phyloP scores from a whole-genome alignment of 2,888 invertebrate genomes.

The Artemia sinica region DNA sequence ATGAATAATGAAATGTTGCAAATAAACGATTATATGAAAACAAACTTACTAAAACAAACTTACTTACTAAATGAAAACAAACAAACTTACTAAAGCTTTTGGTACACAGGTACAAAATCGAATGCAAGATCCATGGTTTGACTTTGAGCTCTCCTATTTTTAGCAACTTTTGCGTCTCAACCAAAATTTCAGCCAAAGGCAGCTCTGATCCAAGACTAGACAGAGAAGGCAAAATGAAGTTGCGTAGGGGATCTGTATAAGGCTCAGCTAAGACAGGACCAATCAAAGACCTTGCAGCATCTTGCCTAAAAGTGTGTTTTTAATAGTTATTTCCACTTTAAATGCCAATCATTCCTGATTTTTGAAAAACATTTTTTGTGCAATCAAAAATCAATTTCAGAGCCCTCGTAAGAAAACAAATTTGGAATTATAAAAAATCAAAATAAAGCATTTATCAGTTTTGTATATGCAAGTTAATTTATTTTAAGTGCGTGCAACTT shows the following conservation, averaged over 20 bases:
- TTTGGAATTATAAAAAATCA: too few species aligned
- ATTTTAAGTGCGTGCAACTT: too few species aligned
- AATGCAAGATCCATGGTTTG: constrained; percentile 48
- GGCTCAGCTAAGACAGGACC: constrained; percentile 29
- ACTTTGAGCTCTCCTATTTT: constrained; percentile 35
- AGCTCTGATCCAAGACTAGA: constrained; percentile 29
- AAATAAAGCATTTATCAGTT: too few species aligned
- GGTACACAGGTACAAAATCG: constrained; percentile 48
- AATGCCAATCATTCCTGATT: too few species aligned
- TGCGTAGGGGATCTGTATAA: constrained; percentile 30
- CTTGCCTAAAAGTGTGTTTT: background rate
- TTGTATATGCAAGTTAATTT: too few species aligned
- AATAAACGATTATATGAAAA: background rate
- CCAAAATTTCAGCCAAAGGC: constrained; percentile 30
- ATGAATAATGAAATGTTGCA: too few species aligned
- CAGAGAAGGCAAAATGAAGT: constrained; percentile 31
- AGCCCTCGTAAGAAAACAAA: too few species aligned
- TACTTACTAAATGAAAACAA: too few species aligned
- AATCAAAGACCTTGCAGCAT: background rate
- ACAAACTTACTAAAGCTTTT: constrained; percentile 46
- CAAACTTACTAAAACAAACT: too few species aligned
- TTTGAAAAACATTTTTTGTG: too few species aligned
- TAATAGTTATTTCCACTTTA: too few species aligned
- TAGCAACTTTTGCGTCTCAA: constrained; percentile 26
- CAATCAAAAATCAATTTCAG: too few species aligned